These are phyloP conservation scores for Temnothorax nylanderi DNA, from an alignment of 1,140 invertebrate species.

Conservation along the genomic window DNA sequence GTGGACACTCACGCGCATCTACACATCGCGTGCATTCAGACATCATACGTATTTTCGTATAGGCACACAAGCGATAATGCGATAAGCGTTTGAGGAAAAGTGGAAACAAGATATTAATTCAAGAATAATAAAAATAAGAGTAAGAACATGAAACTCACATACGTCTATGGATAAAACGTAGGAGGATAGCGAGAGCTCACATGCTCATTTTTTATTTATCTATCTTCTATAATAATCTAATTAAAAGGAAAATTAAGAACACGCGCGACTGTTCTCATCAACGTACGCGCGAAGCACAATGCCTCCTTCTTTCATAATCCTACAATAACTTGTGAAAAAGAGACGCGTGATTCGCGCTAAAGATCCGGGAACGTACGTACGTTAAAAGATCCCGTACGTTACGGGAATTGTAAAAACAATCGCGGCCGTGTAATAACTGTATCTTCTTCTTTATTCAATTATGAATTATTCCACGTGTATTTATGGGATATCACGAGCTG, in stretches of 20 bases:
- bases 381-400: neutral
- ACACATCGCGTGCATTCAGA: neutral
- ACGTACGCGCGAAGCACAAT: conserved; percentile 27
- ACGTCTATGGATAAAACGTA: neutral
- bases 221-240: neutral
- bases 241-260: neutral
- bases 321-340: neutral
- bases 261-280: conserved; percentile 60
- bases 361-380: neutral
- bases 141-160: too few relatives aligned
- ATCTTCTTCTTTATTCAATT: neutral
- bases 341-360: neutral
- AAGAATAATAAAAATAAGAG: neutral
- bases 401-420: conserved; percentile 15
- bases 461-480: conserved; percentile 2
- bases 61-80: neutral
- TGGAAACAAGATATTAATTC: neutral
- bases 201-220: neutral
- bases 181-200: neutral
- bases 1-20: neutral
- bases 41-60: neutral
- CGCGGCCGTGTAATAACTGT: neutral
- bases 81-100: neutral
- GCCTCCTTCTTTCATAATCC: neutral
- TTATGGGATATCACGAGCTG: neutral